Conservation (phyloP, 2,797 vertebrate genomes). For the Eulemur albifrons region DNA sequence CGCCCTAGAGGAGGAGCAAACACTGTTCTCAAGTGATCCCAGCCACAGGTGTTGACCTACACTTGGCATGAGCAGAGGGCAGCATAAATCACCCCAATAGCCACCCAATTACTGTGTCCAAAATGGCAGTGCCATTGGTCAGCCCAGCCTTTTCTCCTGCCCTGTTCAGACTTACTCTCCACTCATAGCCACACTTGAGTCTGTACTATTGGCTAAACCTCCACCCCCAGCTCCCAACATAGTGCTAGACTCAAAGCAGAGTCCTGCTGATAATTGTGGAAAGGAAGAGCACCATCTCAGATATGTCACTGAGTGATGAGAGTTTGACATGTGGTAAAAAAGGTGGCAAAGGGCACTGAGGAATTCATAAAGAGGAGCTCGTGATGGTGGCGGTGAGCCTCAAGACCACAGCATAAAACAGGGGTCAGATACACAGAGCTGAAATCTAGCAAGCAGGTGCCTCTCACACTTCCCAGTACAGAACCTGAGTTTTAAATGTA, state of each 20-base stretch:
- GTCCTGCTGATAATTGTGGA: neutral
- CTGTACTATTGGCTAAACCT: neutral
- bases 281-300: neutral
- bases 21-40: neutral
- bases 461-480: neutral
- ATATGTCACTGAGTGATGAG: neutral
- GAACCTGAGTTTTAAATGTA: neutral
- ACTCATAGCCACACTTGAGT: neutral
- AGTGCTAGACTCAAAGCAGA: neutral
- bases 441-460: neutral
- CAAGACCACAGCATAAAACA: neutral
- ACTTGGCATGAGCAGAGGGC: neutral
- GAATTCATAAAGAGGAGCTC: neutral
- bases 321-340: neutral
- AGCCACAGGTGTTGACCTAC: neutral
- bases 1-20: neutral
- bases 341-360: neutral
- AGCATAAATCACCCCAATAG: neutral
- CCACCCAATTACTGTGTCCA: neutral
- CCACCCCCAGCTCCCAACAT: rapidly evolving
- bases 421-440: neutral
- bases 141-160: neutral
- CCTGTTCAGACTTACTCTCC: neutral
- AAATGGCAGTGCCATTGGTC: neutral
- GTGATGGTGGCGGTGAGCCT: neutral